Percentiles rank a stretch among this genome's conserved stretches.
phyloP scores from a whole-genome alignment of 2,113 vertebrate genomes.

The Lasiurus cinereus region DNA sequence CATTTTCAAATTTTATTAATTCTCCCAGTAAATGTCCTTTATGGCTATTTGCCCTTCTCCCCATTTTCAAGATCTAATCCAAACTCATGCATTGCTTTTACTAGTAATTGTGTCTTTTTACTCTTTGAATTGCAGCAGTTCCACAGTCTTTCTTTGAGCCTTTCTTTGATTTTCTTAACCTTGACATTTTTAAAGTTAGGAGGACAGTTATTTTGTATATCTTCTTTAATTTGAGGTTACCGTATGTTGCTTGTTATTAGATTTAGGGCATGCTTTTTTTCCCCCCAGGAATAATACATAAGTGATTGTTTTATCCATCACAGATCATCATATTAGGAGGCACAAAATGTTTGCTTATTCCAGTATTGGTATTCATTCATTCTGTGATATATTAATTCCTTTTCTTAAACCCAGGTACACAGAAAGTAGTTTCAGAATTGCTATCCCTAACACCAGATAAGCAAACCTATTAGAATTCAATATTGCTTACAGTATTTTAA shows the following conservation, averaged over 20 bases:
- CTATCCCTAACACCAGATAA: neutral
- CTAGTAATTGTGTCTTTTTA: neutral
- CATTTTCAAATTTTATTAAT: conserved; percentile 1
- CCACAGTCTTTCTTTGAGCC: neutral
- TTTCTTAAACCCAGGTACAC: conserved; percentile 11
- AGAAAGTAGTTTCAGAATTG: neutral
- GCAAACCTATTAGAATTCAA: conserved; percentile 15
- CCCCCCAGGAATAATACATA: neutral
- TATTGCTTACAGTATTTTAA: conserved; percentile 1
- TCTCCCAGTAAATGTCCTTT: neutral
- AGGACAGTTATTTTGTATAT: neutral
- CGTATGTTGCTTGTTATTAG: neutral
- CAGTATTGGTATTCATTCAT: neutral
- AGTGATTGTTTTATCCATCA: neutral
- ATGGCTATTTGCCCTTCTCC: neutral
- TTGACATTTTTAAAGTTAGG: conserved; percentile 57
- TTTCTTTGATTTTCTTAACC: neutral
- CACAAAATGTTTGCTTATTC: neutral
- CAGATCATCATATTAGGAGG: neutral
- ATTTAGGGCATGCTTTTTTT: neutral
- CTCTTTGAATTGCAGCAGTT: conserved; percentile 24
- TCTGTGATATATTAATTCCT: neutral
- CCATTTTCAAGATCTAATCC: neutral
- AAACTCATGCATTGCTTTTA: conserved; percentile 25
- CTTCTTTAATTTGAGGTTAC: neutral